Percentiles rank a stretch among this genome's conserved stretches.
Conservation (phyloP, 1,140 invertebrate genomes). For the Argopecten irradians region DNA sequence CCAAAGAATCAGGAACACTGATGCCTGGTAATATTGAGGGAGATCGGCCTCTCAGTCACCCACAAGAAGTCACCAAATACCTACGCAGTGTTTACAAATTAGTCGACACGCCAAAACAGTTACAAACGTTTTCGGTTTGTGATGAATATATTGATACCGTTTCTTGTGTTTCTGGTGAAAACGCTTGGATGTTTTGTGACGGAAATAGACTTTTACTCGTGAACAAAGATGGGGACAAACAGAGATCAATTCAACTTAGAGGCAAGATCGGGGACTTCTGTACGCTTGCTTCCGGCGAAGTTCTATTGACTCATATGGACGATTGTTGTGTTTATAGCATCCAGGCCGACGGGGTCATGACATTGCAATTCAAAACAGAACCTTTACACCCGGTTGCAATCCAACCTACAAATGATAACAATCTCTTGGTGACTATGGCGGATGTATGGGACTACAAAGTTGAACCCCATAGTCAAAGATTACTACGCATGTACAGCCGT, state of each 20-base stretch:
- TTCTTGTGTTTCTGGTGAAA: not conserved
- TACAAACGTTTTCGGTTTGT: not conserved
- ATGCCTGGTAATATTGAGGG: not conserved
- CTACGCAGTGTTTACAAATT: conserved; percentile 7
- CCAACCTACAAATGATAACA: not conserved
- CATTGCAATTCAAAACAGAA: not conserved
- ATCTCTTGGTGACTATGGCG: not conserved
- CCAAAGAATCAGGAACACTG: not conserved
- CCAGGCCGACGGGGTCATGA: conserved; percentile 4
- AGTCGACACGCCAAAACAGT: not conserved
- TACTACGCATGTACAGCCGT: not conserved
- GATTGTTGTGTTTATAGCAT: not conserved
- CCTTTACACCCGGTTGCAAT: not conserved
- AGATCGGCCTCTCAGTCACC: not conserved
- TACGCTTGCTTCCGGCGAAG: not conserved
- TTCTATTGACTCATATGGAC: conserved; percentile 4
- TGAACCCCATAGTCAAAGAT: not conserved
- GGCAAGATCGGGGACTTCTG: conserved; percentile 4
- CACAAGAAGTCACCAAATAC: not conserved
- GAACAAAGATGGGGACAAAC: not conserved
- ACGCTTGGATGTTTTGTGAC: conserved; percentile 13
- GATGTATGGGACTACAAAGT: not conserved
- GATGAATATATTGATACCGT: not conserved
- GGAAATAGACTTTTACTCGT: not conserved
- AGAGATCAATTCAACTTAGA: not conserved